Conservation (phyloP, 1,140 invertebrate species). For the Drosophila willistoni region DNA sequence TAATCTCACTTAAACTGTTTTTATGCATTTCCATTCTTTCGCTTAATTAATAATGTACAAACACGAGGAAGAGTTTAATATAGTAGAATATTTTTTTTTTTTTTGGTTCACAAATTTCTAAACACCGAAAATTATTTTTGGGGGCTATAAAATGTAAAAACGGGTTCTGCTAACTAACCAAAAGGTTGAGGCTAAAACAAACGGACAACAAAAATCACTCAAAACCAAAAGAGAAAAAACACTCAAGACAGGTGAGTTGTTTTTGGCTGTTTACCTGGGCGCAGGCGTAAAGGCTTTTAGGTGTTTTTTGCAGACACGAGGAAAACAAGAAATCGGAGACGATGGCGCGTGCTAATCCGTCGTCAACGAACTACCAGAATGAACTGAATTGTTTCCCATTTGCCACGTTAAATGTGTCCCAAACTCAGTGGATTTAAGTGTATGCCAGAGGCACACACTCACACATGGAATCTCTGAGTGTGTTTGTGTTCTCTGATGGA, state of each 20-base stretch:
- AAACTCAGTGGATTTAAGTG: conserved; percentile 17
- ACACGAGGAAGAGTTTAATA: background rate
- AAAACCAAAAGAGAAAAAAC: conserved; percentile 5
- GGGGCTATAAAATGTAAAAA: background rate
- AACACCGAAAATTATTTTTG: background rate
- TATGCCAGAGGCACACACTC: conserved; percentile 10
- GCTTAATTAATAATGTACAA: background rate
- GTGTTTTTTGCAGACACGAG: background rate
- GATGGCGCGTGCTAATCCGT: conserved; percentile 30
- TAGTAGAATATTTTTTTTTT: background rate
- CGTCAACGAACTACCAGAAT: conserved; percentile 18
- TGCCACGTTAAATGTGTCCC: conserved; percentile 22
- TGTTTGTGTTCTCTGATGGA: conserved; percentile 6
- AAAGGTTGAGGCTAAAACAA: background rate
- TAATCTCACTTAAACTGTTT: background rate
- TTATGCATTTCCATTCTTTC: background rate
- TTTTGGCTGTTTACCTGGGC: conserved; percentile 9
- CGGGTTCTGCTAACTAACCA: background rate
- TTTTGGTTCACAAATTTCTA: no score
- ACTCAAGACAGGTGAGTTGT: conserved; percentile 33
- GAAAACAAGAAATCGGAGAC: conserved; percentile 14
- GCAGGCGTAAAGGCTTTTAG: conserved; percentile 18
- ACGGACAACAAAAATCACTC: conserved; percentile 12
- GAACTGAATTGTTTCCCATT: conserved; percentile 16
- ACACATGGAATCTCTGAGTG: conserved; percentile 17